Evolutionary conservation across 1,140 invertebrate species (phyloP).

Genomic region (Achroia grisella): DNA sequence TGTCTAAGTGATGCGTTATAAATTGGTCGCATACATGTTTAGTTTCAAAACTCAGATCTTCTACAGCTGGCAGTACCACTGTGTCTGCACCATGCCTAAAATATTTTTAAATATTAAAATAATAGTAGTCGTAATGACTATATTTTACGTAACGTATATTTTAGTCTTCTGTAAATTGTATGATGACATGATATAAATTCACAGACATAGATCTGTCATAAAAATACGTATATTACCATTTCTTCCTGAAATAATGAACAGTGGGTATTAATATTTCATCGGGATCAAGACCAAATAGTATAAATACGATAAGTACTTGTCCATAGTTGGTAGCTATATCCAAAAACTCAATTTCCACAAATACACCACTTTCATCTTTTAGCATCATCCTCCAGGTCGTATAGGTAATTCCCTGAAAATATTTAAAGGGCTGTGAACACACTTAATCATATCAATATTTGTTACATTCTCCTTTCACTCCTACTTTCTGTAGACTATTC

Average conservation of each 20-base stretch:
- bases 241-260: conserved; percentile 75
- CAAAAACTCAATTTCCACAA: conserved; percentile 92
- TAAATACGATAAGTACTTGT: conserved; percentile 88
- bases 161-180: too few species aligned
- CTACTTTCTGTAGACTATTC: too few species aligned
- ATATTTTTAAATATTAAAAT: conserved; percentile 1
- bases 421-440: conserved; percentile 1
- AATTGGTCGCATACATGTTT: conserved; percentile 92
- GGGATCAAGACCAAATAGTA: conserved; percentile 89
- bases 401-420: conserved; percentile 83
- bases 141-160: too few species aligned
- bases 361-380: conserved; percentile 90
- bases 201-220: too few species aligned
- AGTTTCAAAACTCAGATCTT: conserved; percentile 84
- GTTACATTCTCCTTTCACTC: too few species aligned
- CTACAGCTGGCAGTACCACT: conserved; percentile 80
- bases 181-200: too few species aligned
- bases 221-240: conserved; percentile 58
- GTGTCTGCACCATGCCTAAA: conserved; percentile 80
- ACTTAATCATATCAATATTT: too few species aligned
- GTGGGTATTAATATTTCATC: conserved; percentile 81
- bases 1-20: conserved; percentile 86
- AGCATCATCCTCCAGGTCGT: conserved; percentile 90
- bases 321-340: conserved; percentile 92
- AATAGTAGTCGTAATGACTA: neutral